These are phyloP conservation scores for Diachrysia chrysitis DNA, from an alignment of 2,888 invertebrate genomes.

Conservation along the genomic window DNA sequence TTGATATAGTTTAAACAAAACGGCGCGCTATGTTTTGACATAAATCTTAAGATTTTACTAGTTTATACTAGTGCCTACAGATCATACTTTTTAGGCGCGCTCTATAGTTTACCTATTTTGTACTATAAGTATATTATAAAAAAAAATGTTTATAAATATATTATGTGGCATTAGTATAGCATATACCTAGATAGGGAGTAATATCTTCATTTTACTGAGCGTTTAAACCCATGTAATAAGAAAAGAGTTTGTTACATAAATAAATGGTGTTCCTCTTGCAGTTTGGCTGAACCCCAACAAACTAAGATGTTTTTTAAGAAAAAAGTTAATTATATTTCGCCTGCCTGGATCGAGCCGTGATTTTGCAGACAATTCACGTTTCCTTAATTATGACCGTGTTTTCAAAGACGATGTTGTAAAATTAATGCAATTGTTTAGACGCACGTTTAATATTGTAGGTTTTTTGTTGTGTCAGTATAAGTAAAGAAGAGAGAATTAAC, in stretches of 20 bases:
- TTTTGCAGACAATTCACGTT: background rate
- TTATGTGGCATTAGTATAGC: too few species aligned
- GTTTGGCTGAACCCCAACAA: background rate
- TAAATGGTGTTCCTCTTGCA: background rate
- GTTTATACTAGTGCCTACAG: too few species aligned
- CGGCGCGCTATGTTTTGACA: too few species aligned
- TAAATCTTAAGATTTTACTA: too few species aligned
- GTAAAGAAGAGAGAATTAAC: background rate
- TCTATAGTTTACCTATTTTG: too few species aligned
- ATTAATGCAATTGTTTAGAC: background rate
- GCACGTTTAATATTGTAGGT: background rate
- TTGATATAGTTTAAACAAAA: too few species aligned
- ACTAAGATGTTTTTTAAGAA: background rate
- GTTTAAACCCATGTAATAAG: background rate
- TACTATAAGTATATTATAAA: too few species aligned
- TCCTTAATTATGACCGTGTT: background rate
- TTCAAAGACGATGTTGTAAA: background rate
- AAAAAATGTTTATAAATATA: too few species aligned
- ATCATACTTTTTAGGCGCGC: too few species aligned
- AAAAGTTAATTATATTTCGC: conserved; percentile 2
- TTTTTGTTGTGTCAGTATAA: background rate
- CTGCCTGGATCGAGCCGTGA: background rate
- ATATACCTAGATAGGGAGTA: too few species aligned
- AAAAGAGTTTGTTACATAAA: background rate
- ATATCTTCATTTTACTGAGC: background rate